phyloP scores from a whole-genome alignment of 2,888 invertebrate species.

The Limnephilus rhombicus region DNA sequence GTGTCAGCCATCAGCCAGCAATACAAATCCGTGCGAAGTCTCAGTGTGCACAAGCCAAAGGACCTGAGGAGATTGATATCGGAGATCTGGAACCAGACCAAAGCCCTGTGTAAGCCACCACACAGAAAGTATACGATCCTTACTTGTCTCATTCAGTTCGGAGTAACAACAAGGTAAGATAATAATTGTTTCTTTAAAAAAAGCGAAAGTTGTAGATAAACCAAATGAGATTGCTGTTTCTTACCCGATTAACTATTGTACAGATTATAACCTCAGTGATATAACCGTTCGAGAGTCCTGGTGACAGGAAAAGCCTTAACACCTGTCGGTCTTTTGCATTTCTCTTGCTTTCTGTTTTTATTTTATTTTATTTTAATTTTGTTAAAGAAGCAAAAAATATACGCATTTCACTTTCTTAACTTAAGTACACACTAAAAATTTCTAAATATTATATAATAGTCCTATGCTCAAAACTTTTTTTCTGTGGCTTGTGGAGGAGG shows the following conservation, averaged over 20 bases:
- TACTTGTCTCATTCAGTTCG: slow-evolving; percentile 90
- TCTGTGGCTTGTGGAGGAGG: background rate
- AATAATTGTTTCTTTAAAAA: background rate
- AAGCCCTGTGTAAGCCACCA: slow-evolving; percentile 85
- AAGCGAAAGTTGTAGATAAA: background rate
- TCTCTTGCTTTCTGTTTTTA: no score
- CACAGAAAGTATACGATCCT: slow-evolving; percentile 86
- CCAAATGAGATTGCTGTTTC: no score
- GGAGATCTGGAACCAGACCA: slow-evolving; percentile 87
- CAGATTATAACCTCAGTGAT: background rate
- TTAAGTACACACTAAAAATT: no score
- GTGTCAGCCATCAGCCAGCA: slow-evolving; percentile 82
- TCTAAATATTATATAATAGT: no score
- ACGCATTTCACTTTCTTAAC: no score
- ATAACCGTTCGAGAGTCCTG: background rate
- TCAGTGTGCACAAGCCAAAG: slow-evolving; percentile 85
- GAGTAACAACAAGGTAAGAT: slow-evolving; percentile 84
- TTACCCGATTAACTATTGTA: background rate
- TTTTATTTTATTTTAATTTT: no score
- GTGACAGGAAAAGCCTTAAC: background rate
- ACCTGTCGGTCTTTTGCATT: background rate
- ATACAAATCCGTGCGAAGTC: slow-evolving; percentile 82
- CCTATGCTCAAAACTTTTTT: background rate
- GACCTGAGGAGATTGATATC: slow-evolving; percentile 83
- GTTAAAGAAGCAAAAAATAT: no score